Base-by-base conservation (phyloP, 2,113 vertebrate genomes). In the Accipiter cooperii region DNA sequence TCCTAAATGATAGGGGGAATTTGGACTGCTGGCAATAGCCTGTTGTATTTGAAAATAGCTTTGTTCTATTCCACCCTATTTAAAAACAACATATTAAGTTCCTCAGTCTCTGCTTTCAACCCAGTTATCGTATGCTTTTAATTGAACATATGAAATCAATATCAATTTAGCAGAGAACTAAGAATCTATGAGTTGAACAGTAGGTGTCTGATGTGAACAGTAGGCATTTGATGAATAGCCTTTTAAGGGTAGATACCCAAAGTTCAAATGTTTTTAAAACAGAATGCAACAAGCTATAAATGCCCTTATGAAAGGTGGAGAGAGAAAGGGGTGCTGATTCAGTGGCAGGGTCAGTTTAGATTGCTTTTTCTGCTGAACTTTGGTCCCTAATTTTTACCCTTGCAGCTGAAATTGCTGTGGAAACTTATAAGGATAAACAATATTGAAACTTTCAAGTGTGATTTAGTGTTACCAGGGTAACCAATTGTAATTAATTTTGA, bases 401-500 rank as follows among this genome's bases (percentile, higher is more conserved):
- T 87, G 26, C 29, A 80, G 60, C 31, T 86, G 89, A 94, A 89
- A 97, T 88, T 90, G 31, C 73, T 95, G 91, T 95, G 68, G 83
- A 92, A 96, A 92, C 66, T 94, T 91, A 13, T 42, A 89, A 81
- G 65, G 69, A 83, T 86, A 97, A 97, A 97, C 63, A 89, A 83
- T 91, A 83, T 52, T 79, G 85, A 96, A 97, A 95, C 84, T 94
- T 95, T 70, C 81, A 97, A 68, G 95, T 86, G 88, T 92, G 91
- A 87, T 95, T 96, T 97, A 90, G 34, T 81, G 97, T 96, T 98
- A 84, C 97, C 94, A 94, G 61, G 97, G 97, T 92, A 97, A 98
- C 97, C 33, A 80, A 54, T 87, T 93, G 94, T 95, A 97, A 98
- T 98, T 98, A 97, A 97, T 96, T 97, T 97, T 97, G 94, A 98